Evolutionary conservation across 2,888 invertebrate species (phyloP).

Genomic region (Willowsia nigromaculata): DNA sequence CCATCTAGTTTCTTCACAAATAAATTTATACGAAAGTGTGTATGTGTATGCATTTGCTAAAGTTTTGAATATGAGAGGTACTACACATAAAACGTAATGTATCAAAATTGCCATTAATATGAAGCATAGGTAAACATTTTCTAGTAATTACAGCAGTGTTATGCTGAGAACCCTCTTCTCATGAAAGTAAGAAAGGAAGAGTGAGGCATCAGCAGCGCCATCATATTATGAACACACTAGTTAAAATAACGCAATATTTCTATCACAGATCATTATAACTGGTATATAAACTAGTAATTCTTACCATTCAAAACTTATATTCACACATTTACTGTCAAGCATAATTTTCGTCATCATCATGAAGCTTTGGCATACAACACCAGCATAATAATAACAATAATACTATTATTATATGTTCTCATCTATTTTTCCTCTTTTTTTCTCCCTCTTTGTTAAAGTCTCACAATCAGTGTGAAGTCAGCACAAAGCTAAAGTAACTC

Average conservation of each 20-base stretch:
- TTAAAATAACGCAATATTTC: background rate
- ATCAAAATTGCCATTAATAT: no score
- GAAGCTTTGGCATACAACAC: background rate
- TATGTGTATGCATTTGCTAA: no score
- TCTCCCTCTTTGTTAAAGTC: background rate
- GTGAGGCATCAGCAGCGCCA: background rate
- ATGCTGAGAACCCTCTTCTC: background rate
- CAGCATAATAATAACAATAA: background rate
- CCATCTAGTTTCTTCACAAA: background rate
- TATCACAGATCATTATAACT: background rate
- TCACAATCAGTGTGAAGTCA: background rate
- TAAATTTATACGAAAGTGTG: no score
- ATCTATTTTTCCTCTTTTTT: background rate
- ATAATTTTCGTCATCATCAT: background rate
- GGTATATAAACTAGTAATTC: background rate
- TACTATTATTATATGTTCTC: background rate
- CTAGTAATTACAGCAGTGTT: no score
- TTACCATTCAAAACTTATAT: background rate
- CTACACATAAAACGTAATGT: no score
- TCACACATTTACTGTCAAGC: slow-evolving; percentile 17
- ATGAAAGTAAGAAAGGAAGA: no score
- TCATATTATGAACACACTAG: background rate
- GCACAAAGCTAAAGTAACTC: background rate
- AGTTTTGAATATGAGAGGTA: no score
- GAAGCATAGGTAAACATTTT: no score